Conservation (phyloP, 2,888 invertebrate species). For the Galeruca laticollis region DNA sequence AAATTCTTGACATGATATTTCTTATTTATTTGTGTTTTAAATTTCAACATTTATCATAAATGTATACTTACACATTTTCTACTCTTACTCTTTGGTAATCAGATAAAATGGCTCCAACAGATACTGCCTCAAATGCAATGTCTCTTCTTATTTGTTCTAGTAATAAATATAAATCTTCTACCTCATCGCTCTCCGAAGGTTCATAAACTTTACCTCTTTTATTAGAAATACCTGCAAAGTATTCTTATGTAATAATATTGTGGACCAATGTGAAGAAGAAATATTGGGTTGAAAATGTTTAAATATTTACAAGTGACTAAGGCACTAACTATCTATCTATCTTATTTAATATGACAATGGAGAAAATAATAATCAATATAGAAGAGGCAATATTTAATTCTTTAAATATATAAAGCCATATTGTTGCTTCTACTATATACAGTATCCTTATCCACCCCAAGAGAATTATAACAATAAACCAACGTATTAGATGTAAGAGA, state of each 20-base stretch:
- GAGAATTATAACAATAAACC: too few species aligned
- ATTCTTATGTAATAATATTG: not conserved
- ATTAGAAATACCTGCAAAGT: slow-evolving; percentile 74
- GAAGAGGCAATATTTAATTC: not conserved
- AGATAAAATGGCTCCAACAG: slow-evolving; percentile 97
- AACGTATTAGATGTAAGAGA: too few species aligned
- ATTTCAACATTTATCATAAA: slow-evolving; percentile 42
- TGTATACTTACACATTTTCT: slow-evolving; percentile 91
- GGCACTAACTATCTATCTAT: not conserved
- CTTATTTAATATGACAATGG: not conserved
- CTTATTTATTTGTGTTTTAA: not conserved
- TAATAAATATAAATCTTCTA: slow-evolving; percentile 93
- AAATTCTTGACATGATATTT: not conserved
- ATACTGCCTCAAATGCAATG: slow-evolving; percentile 84
- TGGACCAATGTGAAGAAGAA: not conserved
- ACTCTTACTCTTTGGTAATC: slow-evolving; percentile 98
- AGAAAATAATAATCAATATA: too few species aligned
- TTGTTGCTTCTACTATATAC: too few species aligned
- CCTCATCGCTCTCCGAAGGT: slow-evolving; percentile 90
- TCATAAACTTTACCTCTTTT: slow-evolving; percentile 83
- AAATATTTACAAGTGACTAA: too few species aligned
- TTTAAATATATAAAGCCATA: too few species aligned
- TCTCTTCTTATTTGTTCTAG: slow-evolving; percentile 81
- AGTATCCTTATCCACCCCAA: too few species aligned
- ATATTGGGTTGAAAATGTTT: not conserved